Evolutionary conservation across 2,888 invertebrate genomes (phyloP).

Genomic region (Girardia tigrina): DNA sequence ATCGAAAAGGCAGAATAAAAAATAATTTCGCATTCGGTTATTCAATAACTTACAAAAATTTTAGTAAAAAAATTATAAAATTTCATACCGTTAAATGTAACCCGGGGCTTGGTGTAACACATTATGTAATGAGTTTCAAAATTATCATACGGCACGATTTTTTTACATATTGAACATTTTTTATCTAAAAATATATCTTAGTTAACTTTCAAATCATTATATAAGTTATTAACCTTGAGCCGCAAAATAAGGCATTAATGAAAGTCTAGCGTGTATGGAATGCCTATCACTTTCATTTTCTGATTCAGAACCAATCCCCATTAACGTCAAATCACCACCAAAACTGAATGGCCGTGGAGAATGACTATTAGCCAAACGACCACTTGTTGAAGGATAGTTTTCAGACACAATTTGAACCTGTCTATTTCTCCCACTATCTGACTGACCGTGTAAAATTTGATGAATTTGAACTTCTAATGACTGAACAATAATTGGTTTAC

Average conservation of each 20-base stretch:
- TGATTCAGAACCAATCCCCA: background rate
- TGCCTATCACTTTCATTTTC: slow-evolving; percentile 6
- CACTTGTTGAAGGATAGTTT: background rate
- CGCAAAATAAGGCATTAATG: slow-evolving; percentile 23
- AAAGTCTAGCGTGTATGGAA: background rate
- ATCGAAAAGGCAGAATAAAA: too few species aligned
- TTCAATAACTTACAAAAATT: too few species aligned
- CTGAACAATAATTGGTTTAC: background rate
- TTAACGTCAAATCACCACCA: background rate
- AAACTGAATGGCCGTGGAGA: background rate
- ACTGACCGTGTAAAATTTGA: background rate
- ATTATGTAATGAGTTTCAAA: slow-evolving; percentile 90
- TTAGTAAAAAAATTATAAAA: too few species aligned
- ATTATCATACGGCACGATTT: slow-evolving; percentile 91
- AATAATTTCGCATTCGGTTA: too few species aligned
- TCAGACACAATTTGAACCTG: too few species aligned
- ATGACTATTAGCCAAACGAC: background rate
- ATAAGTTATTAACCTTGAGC: background rate
- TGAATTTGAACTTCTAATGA: slow-evolving; percentile 5
- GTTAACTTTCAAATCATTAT: background rate
- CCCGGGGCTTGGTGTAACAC: slow-evolving; percentile 95
- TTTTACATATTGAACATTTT: slow-evolving; percentile 86
- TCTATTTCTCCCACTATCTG: background rate
- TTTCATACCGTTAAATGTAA: slow-evolving; percentile 82
- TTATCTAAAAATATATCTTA: background rate